phyloP scores from a whole-genome alignment of 2,113 vertebrate genomes.

The Ailuropoda melanoleuca region DNA sequence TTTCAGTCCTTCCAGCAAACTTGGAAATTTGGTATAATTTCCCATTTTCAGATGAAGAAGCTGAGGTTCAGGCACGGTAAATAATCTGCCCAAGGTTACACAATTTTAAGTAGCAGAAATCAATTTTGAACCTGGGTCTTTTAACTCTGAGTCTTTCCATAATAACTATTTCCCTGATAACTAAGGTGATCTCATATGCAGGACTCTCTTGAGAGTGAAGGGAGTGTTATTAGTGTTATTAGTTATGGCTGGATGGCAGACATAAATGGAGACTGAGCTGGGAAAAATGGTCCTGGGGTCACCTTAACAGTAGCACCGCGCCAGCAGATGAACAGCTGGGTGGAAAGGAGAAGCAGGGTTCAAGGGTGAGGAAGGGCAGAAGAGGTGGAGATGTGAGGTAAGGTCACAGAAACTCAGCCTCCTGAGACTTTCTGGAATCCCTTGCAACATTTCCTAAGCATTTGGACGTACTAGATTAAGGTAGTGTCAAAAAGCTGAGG shows the following conservation, averaged over 20 bases:
- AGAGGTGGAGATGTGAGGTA: not conserved
- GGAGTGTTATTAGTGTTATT: not conserved
- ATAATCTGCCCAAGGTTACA: not conserved
- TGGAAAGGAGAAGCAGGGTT: not conserved
- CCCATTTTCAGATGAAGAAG: constrained; percentile 13
- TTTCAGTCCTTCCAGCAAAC: not conserved
- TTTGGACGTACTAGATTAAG: not conserved
- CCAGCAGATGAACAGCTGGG: not conserved
- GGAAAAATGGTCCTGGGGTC: not conserved
- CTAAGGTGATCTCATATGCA: not conserved
- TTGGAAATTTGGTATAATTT: not conserved
- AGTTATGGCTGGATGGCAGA: not conserved
- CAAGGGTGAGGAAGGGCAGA: not conserved
- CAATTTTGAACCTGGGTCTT: not conserved
- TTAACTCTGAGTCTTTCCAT: not conserved
- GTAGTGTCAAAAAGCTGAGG: not conserved
- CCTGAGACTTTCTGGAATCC: not conserved
- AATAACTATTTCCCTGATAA: not conserved
- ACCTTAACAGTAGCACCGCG: not conserved
- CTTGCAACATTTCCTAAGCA: not conserved
- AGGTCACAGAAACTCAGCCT: not conserved
- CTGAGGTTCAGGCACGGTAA: not conserved
- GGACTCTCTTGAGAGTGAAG: not conserved
- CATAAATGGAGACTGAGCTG: not conserved
- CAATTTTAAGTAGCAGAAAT: constrained; percentile 12